Percentiles rank a stretch among this genome's conserved stretches.
These are phyloP conservation scores for Ecdyonurus torrentis DNA, from an alignment of 2,888 invertebrate species.

Conservation along the genomic window DNA sequence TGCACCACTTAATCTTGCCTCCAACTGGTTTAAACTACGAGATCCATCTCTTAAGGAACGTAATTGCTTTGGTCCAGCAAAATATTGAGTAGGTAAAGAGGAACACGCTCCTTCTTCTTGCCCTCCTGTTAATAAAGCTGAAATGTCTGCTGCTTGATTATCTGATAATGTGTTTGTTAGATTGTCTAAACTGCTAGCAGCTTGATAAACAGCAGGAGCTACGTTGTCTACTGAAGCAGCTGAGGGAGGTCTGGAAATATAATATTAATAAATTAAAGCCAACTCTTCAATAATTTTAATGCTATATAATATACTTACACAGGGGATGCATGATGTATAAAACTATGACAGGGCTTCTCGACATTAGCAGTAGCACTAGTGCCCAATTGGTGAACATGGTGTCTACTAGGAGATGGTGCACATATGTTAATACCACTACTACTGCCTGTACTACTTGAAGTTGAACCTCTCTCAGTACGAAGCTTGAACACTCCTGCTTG, in stretches of 20 bases:
- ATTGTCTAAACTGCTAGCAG: background rate
- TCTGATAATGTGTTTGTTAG: background rate
- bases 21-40: background rate
- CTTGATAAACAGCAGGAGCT: background rate
- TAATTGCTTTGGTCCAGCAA: background rate
- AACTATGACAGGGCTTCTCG: background rate
- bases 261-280: too few species aligned
- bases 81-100: background rate
- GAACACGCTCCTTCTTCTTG: background rate
- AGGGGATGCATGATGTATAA: background rate
- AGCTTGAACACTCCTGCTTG: constrained; percentile 23
- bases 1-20: background rate
- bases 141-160: background rate
- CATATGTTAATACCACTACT: background rate
- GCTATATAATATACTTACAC: too few species aligned
- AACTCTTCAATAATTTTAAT: too few species aligned
- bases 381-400: background rate
- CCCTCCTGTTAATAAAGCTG: background rate
- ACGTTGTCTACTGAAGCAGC: background rate
- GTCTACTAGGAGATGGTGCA: background rate
- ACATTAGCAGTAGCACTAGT: background rate
- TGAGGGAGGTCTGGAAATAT: background rate
- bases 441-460: background rate
- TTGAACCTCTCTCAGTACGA: background rate
- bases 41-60: background rate